Evolutionary conservation across 2,888 invertebrate species (phyloP).

Genomic region (Marasmarcha lunaedactyla): DNA sequence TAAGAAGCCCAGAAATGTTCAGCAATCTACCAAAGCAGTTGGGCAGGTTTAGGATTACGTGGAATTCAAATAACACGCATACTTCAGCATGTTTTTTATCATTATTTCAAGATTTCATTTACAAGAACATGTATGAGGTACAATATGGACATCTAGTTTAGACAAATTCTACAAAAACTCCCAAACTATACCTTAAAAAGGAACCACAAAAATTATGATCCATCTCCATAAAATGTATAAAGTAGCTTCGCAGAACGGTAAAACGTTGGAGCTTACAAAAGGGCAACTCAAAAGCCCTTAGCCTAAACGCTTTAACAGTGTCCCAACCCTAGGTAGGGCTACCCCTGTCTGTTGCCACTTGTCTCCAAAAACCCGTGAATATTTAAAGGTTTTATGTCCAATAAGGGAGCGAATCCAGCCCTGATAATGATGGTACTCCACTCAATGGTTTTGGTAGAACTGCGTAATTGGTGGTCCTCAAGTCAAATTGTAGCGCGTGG

Average conservation of each 20-base stretch:
- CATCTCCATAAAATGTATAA: conserved; percentile 61
- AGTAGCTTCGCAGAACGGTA: conserved; percentile 47
- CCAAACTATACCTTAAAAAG: too few species aligned
- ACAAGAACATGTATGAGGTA: too few species aligned
- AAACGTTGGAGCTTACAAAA: conserved; percentile 65
- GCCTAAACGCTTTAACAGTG: conserved; percentile 69
- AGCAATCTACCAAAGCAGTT: too few species aligned
- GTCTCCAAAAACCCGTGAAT: conserved; percentile 63
- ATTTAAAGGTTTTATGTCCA: conserved; percentile 45
- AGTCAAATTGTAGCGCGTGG: conserved; percentile 65
- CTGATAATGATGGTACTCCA: conserved; percentile 69
- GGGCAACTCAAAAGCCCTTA: conserved; percentile 54
- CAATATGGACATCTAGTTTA: too few species aligned
- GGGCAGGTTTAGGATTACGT: too few species aligned
- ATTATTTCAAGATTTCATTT: too few species aligned
- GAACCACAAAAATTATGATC: too few species aligned
- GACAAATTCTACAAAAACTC: too few species aligned
- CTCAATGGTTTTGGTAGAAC: conserved; percentile 58
- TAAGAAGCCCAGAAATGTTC: too few species aligned
- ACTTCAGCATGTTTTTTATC: too few species aligned
- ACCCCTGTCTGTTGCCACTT: conserved; percentile 70
- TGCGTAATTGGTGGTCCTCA: conserved; percentile 62
- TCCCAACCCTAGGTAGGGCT: conserved; percentile 64
- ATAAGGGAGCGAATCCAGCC: conserved; percentile 29
- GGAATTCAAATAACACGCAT: too few species aligned